Percentiles rank a stretch among this genome's conserved stretches.
phyloP scores from a whole-genome alignment of 2,797 vertebrate species.

The Bradypus variegatus region DNA sequence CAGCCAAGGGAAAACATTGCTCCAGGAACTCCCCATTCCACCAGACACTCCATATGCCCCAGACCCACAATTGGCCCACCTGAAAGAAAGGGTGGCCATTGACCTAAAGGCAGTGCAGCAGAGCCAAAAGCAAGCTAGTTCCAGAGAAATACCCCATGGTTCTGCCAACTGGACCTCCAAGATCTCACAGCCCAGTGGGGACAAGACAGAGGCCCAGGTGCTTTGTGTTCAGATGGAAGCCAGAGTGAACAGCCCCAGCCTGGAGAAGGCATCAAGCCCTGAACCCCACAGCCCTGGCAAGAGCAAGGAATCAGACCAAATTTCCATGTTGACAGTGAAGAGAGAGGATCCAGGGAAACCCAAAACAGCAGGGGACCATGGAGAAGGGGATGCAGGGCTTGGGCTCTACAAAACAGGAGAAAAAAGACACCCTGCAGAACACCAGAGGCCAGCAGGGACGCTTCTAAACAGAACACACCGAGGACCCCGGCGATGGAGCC shows the following conservation, averaged over 20 bases:
- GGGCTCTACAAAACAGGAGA: background rate
- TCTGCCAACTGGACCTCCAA: background rate
- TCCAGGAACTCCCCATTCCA: background rate
- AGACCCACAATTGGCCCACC: background rate
- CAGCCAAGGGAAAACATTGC: background rate
- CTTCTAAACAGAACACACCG: background rate
- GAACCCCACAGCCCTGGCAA: background rate
- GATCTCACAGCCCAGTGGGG: background rate
- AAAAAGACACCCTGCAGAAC: background rate
- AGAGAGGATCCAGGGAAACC: background rate
- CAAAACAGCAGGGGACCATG: background rate
- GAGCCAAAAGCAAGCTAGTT: background rate
- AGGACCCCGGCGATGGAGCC: background rate
- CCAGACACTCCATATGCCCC: background rate
- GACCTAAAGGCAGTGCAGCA: background rate
- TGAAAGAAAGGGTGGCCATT: background rate
- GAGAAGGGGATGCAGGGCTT: conserved; percentile 41
- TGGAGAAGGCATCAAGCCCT: background rate
- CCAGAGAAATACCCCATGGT: background rate
- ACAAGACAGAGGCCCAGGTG: background rate
- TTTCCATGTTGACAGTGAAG: background rate
- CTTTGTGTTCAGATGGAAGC: conserved; percentile 29
- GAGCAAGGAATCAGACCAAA: background rate
- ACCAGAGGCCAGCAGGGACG: background rate
- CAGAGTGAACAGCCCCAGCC: background rate